Conservation (phyloP, 1,140 invertebrate genomes). For the Spodoptera litura region DNA sequence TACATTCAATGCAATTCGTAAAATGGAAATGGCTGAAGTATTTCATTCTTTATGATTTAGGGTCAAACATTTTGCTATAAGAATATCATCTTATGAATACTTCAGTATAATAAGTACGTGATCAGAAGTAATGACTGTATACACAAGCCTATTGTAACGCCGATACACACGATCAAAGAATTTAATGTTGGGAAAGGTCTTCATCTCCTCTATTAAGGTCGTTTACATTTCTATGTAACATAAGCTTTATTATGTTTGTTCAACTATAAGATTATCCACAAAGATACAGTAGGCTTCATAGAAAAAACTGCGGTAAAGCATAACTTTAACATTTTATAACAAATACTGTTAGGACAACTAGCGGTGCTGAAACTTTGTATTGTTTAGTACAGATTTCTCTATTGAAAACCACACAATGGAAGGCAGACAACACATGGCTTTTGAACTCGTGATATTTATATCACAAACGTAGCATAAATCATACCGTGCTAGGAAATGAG, state of each 20-base stretch:
- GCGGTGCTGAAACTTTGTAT: neutral
- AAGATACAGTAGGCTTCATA: conserved; percentile 21
- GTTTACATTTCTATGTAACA: conserved; percentile 25
- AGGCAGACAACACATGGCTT: no score
- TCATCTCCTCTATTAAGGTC: conserved; percentile 26
- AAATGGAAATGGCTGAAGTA: no score
- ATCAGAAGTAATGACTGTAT: conserved; percentile 46
- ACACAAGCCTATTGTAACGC: conserved; percentile 47
- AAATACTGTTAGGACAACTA: neutral
- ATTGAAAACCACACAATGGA: neutral
- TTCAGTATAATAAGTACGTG: neutral
- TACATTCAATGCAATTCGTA: no score
- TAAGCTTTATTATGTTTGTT: conserved; percentile 25
- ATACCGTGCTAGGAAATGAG: no score
- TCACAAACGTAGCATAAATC: no score
- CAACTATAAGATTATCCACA: conserved; percentile 27
- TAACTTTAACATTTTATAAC: conserved; percentile 1
- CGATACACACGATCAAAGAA: conserved; percentile 30
- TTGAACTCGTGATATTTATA: no score
- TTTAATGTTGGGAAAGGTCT: conserved; percentile 52
- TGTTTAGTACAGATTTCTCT: conserved; percentile 5
- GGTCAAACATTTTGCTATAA: no score
- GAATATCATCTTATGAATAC: no score
- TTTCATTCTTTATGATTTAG: no score
- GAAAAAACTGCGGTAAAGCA: neutral